A percentile compares a stretch with the other conserved stretches of the same genome.
Conservation (phyloP, 2,797 vertebrate species). For the Sebastolobus alascanus region DNA sequence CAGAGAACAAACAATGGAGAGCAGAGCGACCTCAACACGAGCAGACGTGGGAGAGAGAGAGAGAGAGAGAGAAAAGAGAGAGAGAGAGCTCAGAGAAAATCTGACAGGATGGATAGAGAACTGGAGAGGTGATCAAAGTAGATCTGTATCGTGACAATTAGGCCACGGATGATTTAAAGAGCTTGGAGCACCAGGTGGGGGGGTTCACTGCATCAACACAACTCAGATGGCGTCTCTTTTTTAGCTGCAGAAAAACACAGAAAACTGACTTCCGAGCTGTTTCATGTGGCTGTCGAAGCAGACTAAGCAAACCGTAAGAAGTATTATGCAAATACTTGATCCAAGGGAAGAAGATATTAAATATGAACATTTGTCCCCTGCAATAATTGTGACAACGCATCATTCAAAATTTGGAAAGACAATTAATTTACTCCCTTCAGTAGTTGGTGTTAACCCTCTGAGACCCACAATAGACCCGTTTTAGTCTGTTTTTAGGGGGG, state of each 20-base stretch:
- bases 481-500: too few species aligned
- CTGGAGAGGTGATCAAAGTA: constrained; percentile 27
- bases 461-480: too few species aligned
- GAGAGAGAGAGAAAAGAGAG: constrained; percentile 9
- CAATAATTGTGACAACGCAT: not conserved
- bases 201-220: constrained; percentile 22
- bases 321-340: not conserved
- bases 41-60: constrained; percentile 23
- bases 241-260: not conserved
- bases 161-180: constrained; percentile 15
- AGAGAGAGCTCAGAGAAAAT: constrained; percentile 5
- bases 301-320: not conserved
- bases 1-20: constrained; percentile 54
- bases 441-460: not conserved
- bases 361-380: not conserved
- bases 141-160: constrained; percentile 37
- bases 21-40: constrained; percentile 45
- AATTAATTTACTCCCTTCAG: not conserved
- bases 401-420: not conserved
- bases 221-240: not conserved
- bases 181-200: constrained; percentile 37
- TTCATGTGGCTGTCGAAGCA: not conserved
- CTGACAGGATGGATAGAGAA: constrained; percentile 14
- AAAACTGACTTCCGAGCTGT: not conserved
- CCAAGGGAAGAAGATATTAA: not conserved